Evolutionary conservation across 2,113 vertebrate genomes (phyloP).

Genomic region (Rhadina sibilatrix): DNA sequence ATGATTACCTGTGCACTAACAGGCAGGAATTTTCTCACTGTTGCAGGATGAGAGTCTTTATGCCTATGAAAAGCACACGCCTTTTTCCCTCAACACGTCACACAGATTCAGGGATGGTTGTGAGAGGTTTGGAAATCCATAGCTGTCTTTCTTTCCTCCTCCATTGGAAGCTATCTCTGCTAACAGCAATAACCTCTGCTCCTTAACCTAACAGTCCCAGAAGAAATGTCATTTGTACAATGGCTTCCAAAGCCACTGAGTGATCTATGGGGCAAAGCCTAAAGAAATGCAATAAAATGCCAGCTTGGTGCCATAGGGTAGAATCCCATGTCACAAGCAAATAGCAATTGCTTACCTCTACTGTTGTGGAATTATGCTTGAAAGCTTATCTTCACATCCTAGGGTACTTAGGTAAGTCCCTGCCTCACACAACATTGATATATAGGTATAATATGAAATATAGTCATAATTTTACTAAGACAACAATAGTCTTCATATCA

Average conservation of each 20-base stretch:
- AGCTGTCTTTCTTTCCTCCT: background rate
- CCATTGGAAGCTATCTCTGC: background rate
- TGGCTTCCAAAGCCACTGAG: background rate
- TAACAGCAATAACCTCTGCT: background rate
- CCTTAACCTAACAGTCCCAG: background rate
- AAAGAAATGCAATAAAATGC: background rate
- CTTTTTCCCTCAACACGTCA: background rate
- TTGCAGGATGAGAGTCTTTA: background rate
- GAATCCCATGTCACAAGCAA: background rate
- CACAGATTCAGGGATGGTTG: background rate
- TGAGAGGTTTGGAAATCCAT: background rate
- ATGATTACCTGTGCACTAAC: background rate
- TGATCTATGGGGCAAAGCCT: background rate
- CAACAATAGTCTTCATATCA: background rate
- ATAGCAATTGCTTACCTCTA: background rate
- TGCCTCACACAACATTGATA: background rate
- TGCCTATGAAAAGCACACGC: background rate
- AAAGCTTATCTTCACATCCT: background rate
- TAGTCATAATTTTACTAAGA: background rate
- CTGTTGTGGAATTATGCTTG: background rate
- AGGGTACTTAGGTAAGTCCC: background rate
- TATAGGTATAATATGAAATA: background rate
- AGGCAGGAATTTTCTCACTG: background rate
- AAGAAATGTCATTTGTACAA: background rate
- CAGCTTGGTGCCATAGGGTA: background rate